Evolutionary conservation across 2,888 invertebrate species (phyloP).

Genomic region (Ormyrus nitidulus): DNA sequence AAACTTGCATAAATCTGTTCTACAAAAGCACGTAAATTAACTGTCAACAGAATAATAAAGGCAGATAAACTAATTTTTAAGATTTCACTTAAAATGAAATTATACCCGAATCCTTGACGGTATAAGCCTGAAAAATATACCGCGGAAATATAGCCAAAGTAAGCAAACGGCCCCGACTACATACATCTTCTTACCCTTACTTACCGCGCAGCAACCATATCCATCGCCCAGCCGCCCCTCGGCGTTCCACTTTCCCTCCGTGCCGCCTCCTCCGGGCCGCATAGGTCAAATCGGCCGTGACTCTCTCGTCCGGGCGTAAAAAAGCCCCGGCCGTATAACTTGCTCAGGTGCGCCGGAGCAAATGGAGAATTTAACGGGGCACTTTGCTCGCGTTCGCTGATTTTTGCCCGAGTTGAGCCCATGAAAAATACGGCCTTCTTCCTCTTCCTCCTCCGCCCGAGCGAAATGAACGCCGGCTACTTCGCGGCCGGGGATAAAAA

Average conservation of each 20-base stretch:
- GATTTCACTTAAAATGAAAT: no score
- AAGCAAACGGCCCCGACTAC: background rate
- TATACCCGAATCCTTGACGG: no score
- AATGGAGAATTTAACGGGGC: constrained; percentile 50
- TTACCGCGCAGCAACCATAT: background rate
- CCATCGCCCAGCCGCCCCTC: background rate
- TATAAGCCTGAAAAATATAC: no score
- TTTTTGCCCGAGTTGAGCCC: constrained; percentile 6
- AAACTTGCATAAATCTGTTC: no score
- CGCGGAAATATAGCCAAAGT: background rate
- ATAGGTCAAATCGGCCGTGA: constrained; percentile 57
- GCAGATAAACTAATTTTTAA: no score
- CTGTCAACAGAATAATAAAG: no score
- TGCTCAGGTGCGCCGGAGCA: constrained; percentile 18
- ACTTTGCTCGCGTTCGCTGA: constrained; percentile 43
- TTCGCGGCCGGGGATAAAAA: constrained; percentile 25
- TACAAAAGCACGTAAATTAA: no score
- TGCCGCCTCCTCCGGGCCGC: constrained; percentile 7
- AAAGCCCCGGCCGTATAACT: constrained; percentile 13
- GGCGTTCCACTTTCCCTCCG: background rate
- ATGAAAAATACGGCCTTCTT: constrained; percentile 31
- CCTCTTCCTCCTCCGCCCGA: background rate
- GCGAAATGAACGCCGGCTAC: background rate
- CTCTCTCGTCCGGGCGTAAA: constrained; percentile 19
- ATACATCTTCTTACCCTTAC: no score